A percentile compares a stretch with the other conserved stretches of the same genome.
These are phyloP conservation scores for Archips crataeganus DNA, from an alignment of 2,888 invertebrate species.

Conservation along the genomic window DNA sequence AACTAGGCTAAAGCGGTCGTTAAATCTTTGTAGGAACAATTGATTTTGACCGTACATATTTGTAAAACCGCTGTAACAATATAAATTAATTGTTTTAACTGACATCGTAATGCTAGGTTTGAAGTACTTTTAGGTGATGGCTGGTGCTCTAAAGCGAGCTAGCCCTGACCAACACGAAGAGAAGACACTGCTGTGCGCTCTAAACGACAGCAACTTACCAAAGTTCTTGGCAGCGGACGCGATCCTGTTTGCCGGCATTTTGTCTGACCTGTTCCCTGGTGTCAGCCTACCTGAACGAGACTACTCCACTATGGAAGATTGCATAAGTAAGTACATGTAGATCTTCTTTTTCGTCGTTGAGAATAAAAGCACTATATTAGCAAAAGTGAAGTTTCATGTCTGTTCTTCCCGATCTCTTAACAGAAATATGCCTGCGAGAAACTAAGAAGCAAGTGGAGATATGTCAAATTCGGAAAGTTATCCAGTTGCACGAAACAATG, in stretches of 20 bases:
- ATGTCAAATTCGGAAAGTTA: conserved; percentile 90
- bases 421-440: conserved; percentile 59
- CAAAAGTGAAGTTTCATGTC: background rate
- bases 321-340: conserved; percentile 80
- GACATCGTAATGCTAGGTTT: too few species aligned
- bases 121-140: conserved; percentile 88
- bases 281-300: conserved; percentile 91
- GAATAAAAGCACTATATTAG: background rate
- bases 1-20: too few species aligned
- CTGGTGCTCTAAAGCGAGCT: conserved; percentile 94
- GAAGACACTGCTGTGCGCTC: conserved; percentile 92
- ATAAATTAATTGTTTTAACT: too few species aligned
- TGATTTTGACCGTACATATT: too few species aligned
- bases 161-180: conserved; percentile 94
- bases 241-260: conserved; percentile 93
- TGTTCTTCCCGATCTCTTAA: background rate
- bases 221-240: conserved; percentile 96
- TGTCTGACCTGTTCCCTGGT: conserved; percentile 96
- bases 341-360: background rate
- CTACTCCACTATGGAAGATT: conserved; percentile 90
- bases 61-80: too few species aligned
- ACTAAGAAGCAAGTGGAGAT: conserved; percentile 88
- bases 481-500: conserved; percentile 96
- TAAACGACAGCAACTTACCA: conserved; percentile 95
- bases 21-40: background rate